Evolutionary conservation across 1,140 invertebrate species (phyloP), one percentile per base, ranked within the genome.

Genomic region (Brachionus manjavacas): DNA sequence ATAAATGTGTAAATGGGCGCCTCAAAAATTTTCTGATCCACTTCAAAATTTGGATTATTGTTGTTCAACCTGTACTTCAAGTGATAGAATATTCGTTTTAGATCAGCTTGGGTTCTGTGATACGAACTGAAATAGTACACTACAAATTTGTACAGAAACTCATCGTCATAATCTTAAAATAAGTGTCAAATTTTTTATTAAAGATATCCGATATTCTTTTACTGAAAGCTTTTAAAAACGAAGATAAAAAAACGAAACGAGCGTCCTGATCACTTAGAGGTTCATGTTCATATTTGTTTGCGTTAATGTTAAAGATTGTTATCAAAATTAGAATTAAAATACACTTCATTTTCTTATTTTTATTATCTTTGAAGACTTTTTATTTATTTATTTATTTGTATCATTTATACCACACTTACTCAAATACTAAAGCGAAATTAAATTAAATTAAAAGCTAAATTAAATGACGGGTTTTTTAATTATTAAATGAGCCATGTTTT

Each of bases 211-310:
- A 14, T 72, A 20, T 39, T 16, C 2, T n/a, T 7, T 20, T 72
- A 72, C 68, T 72, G 35, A 16, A 72, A 39, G 28, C 31, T 39
- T 46, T 72, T 72, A 72, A 16, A 72, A 72, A 72, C 16, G 68
- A 72, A 16, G 68, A 39, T 16, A 72, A 39, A 41, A 72, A 72
- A 20, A 72, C 31, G n/a, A 72, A 72, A 4, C 68, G 68, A 16
- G 68, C 16, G 16, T 72, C 68, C 12, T 39, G 31, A 35, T 72
- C 68, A 72, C 7, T 20, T 41, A 72, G 23, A 11, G 16, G 16
- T 23, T 72, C 31, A 9, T 41, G 39, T 41, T 72, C 31, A 41
- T 39, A 72, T 9, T 60, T 60, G 20, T 60, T 60, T 20, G 52
- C 52, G 16, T 60, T 9, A 23, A 20, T 9, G 20, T 20, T 20